Evolutionary conservation across 2,888 invertebrate genomes (phyloP), one percentile per base, ranked within the genome.

Genomic region (Bursaphelenchus okinawaensis): DNA sequence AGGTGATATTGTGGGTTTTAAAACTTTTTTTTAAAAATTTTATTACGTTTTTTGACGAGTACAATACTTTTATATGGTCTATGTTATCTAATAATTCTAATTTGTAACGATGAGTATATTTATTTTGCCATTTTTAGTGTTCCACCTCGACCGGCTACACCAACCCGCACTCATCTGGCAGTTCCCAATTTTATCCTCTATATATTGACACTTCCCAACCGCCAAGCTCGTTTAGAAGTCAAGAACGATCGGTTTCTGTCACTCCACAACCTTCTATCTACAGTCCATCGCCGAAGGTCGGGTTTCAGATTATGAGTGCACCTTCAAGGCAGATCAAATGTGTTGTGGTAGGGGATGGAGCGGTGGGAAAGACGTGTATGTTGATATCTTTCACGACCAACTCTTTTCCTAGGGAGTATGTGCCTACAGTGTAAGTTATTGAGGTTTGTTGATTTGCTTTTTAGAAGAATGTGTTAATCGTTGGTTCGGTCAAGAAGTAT

Each of bases 311-410:
- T n/a, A 40, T 40, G 40, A 40, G 40, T n/a, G 40, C 40, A n/a
- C 40, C 40, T 7, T 77, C 80, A 4, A 52, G 85, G 66, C 87
- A 87, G 68, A 87, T 87, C 73, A 87, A 87, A 80, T 87, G 87
- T 80, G 87, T 87, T 24, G 87, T 87, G 12, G 87, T 87, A 20
- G 87, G 87, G 4, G 87, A 87, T 78, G 87, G 87, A 57, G 87
- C 87, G 4, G 87, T 87, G 16, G 87, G 87, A 27, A 87, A 87
- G 79, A 87, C 87, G 2, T 87, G 87, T 68, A 87, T 87, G 87
- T 83, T 87, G 27, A 87, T 87, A 65, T 87, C 87, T 12, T 87
- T 87, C 79, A 87, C 87, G 4, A 87, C 87, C 22, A 87, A 87
- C 78, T 85, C 85, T 66, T 87, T 87, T 75, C 87, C 87, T 1